Conservation (phyloP, 2,113 vertebrate genomes). For the Elachura formosa region DNA sequence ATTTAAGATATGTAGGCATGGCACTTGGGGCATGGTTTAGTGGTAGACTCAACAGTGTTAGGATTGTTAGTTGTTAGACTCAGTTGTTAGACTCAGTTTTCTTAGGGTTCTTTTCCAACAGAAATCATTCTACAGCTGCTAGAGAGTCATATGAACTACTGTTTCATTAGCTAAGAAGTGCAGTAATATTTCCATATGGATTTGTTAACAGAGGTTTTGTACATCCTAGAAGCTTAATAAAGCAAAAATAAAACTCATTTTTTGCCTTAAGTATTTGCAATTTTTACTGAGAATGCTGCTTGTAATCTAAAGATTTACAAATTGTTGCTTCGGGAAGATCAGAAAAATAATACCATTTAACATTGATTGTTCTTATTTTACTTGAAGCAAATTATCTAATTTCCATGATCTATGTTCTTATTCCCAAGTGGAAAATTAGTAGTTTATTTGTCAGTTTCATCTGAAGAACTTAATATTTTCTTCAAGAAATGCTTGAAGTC, state of each 20-base stretch:
- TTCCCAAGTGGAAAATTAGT: not conserved
- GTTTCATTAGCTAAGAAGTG: not conserved
- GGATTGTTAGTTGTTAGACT: no score
- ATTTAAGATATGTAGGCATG: not conserved
- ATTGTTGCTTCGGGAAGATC: not conserved
- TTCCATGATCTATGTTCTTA: not conserved
- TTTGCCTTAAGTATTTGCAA: not conserved
- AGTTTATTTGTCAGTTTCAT: not conserved
- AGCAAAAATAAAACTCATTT: not conserved
- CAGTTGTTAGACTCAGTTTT: fast-evolving
- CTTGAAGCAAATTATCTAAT: not conserved
- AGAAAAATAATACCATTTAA: not conserved
- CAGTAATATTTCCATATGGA: not conserved
- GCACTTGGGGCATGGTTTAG: fast-evolving
- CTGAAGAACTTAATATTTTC: not conserved
- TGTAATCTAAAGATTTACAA: not conserved
- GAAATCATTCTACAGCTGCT: not conserved
- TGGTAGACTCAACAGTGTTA: not conserved
- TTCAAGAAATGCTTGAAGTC: not conserved
- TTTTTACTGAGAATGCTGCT: not conserved
- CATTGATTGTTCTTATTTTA: not conserved
- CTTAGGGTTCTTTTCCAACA: not conserved
- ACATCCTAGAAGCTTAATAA: not conserved
- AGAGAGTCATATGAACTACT: not conserved
- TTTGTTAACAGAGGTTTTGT: not conserved